Percentiles rank a stretch among this genome's conserved stretches.
phyloP scores from a whole-genome alignment of 2,888 invertebrate species.

The Metalampra italica region DNA sequence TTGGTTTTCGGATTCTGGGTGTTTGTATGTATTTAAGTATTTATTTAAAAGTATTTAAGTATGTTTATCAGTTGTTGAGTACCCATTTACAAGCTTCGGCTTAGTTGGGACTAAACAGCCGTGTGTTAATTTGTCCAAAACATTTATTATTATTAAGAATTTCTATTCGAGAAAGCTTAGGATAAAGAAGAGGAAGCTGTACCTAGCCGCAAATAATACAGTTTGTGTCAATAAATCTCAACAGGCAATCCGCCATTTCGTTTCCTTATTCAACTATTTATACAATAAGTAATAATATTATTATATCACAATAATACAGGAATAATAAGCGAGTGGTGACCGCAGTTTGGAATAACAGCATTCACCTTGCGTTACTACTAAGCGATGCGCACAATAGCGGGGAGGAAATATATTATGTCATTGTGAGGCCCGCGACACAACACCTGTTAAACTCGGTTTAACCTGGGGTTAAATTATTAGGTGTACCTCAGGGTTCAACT shows the following conservation, averaged over 20 bases:
- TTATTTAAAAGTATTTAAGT: too few relatives aligned
- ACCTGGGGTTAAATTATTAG: too few relatives aligned
- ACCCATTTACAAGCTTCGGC: too few relatives aligned
- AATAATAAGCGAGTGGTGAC: constrained; percentile 52
- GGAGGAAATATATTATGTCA: constrained; percentile 53
- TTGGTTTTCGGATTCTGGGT: too few relatives aligned
- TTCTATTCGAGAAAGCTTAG: too few relatives aligned
- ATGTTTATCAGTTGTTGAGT: too few relatives aligned
- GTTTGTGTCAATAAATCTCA: constrained; percentile 4
- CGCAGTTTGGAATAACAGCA: constrained; percentile 45
- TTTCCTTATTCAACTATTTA: constrained; percentile 58
- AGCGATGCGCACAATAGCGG: constrained; percentile 48
- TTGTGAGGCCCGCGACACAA: constrained; percentile 24
- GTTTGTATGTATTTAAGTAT: too few relatives aligned
- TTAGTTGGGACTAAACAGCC: too few relatives aligned
- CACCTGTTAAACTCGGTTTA: constrained; percentile 16
- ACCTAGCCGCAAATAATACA: background rate
- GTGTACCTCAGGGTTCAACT: too few relatives aligned
- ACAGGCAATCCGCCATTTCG: constrained; percentile 27
- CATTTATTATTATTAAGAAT: too few relatives aligned
- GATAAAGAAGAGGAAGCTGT: background rate
- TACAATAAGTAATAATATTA: constrained; percentile 40
- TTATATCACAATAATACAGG: constrained; percentile 46
- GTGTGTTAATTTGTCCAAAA: too few relatives aligned
- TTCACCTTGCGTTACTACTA: constrained; percentile 49